Base-by-base conservation (phyloP, 2,797 vertebrate species). In the Helostoma temminkii region DNA sequence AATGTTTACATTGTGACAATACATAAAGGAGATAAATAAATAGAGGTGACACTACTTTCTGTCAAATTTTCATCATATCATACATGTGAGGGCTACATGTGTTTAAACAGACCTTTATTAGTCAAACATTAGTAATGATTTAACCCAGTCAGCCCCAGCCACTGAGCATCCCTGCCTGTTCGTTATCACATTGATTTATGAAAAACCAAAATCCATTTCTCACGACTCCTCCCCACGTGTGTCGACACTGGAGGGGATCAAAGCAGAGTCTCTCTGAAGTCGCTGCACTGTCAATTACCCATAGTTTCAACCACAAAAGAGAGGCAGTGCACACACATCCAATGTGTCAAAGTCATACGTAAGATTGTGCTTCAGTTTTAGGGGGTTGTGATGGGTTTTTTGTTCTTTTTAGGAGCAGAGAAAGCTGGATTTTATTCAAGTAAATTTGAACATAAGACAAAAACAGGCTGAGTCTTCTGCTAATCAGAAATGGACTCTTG, bases 221-320 rank as follows among this genome's bases (percentile, higher is more conserved):
- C 67, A 68, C 46, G 11, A 66, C 37, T 62, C 75, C 59, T 58
- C 62, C 12, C 32, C 0, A 2, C 62, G 48, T 43, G 59, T 75
- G 53, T 45, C 10, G 16, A 46, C 76, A 43, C 62, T 74, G 30
- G 60, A 53, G 73, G 76, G 57, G 55, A 68, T 75, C 14, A 9
- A 73, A 75, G 54, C 34, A 43, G 21, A 54, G 60, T n/a, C 36
- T 66, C 49, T 71, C 18, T 76, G 41, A 76, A 78, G 71, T 76
- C 22, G 18, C 43, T 62, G 61, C 42, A 12, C 56, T 76, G 69
- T 76, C 78, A 76, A 3, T 74, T 78, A 45, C 68, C 78, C 48
- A 62, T 66, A 77, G 80, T 79, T 71, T 65, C 52, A 19, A 60
- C 65, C 34, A 78, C 70, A 87, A 82, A 85, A 65, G 76, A 80